These are phyloP conservation scores for Pseudomyrmex concolor DNA, from an alignment of 1,140 invertebrate genomes.

Conservation along the genomic window DNA sequence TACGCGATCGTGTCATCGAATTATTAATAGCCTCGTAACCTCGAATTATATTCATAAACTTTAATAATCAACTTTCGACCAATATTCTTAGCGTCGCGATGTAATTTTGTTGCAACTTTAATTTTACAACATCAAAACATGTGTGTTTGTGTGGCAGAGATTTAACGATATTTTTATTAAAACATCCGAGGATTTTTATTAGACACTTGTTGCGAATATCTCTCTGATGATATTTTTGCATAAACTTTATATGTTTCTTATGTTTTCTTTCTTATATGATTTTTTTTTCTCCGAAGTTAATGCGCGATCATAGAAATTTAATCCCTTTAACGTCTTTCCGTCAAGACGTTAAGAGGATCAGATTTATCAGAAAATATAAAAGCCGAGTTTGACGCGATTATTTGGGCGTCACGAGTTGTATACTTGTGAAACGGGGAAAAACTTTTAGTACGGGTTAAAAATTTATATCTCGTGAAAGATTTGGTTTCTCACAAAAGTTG, in stretches of 20 bases:
- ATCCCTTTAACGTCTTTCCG: too few species aligned
- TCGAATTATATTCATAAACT: constrained; percentile 23
- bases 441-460: too few species aligned
- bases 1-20: not conserved
- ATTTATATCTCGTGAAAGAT: not conserved
- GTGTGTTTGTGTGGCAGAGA: not conserved
- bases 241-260: not conserved
- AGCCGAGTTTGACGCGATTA: too few species aligned
- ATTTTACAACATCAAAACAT: not conserved
- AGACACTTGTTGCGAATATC: not conserved
- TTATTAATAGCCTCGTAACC: constrained; percentile 35
- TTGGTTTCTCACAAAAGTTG: not conserved
- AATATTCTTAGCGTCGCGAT: not conserved
- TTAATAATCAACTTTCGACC: constrained; percentile 3
- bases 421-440: too few species aligned
- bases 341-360: not conserved
- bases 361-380: too few species aligned
- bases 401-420: too few species aligned
- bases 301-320: too few species aligned
- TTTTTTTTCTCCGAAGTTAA: too few species aligned
- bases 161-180: not conserved
- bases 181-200: not conserved
- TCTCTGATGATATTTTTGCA: not conserved
- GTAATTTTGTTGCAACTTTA: not conserved
- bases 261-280: too few species aligned